These are phyloP conservation scores for Lasioglossum baleicum DNA, from an alignment of 1,140 invertebrate species.

Conservation along the genomic window DNA sequence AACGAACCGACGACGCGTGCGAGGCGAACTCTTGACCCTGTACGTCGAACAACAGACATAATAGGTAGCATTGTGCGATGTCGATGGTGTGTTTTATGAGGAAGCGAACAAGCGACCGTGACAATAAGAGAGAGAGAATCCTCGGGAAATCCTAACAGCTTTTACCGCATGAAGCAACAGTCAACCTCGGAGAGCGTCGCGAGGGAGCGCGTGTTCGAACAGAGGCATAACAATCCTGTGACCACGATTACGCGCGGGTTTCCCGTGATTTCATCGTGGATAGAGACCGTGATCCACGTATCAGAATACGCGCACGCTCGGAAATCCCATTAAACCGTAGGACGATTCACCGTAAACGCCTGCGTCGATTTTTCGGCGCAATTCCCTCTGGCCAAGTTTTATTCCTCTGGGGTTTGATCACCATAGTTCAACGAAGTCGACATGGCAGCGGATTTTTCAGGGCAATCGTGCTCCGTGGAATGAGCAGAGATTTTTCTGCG, in stretches of 20 bases:
- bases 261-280: conserved; percentile 54
- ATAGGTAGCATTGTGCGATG: too few species aligned
- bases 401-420: neutral
- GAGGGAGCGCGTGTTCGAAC: neutral
- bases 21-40: too few species aligned
- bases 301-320: neutral
- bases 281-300: conserved; percentile 3
- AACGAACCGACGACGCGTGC: too few species aligned
- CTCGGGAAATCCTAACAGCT: conserved; percentile 52
- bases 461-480: too few species aligned
- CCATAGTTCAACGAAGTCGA: neutral
- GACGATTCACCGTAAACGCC: neutral
- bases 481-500: too few species aligned
- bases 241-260: conserved; percentile 44
- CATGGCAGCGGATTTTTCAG: too few species aligned
- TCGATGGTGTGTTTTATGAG: too few species aligned
- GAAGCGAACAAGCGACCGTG: too few species aligned
- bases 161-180: conserved; percentile 49
- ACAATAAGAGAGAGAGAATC: conserved; percentile 6
- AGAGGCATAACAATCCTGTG: conserved; percentile 20
- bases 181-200: conserved; percentile 19
- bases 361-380: too few species aligned
- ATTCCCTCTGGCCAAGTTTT: too few species aligned
- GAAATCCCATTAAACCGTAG: conserved; percentile 12
- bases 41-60: too few species aligned